Conservation (phyloP, 2,888 invertebrate genomes). For the Nomada hirtipes region DNA sequence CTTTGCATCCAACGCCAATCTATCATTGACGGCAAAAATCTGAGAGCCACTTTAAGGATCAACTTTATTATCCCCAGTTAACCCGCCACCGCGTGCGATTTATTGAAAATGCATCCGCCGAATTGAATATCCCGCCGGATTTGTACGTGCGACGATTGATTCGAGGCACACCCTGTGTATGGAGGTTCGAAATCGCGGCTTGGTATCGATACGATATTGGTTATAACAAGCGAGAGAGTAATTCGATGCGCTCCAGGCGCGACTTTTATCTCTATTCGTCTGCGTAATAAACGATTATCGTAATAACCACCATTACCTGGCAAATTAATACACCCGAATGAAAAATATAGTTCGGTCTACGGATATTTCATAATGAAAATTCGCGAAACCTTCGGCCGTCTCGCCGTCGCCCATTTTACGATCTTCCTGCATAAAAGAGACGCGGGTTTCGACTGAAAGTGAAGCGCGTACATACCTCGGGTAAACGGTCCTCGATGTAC, state of each 20-base stretch:
- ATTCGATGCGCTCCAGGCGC: conserved; percentile 65
- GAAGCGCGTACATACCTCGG: neutral
- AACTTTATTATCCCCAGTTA: neutral
- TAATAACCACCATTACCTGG: conserved; percentile 76
- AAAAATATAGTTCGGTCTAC: conserved; percentile 40
- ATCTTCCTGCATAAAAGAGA: neutral
- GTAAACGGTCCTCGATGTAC: neutral
- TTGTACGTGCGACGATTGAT: neutral
- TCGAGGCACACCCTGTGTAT: conserved; percentile 35
- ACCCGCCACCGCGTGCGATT: neutral
- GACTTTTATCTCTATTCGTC: conserved; percentile 75
- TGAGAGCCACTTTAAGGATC: neutral
- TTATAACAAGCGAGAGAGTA: conserved; percentile 54
- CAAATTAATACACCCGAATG: conserved; percentile 32
- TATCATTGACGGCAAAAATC: neutral
- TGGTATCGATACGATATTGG: conserved; percentile 12
- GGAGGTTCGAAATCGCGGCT: conserved; percentile 31
- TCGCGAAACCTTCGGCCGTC: conserved; percentile 11
- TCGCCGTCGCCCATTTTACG: neutral
- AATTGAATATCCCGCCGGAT: neutral
- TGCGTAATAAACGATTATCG: conserved; percentile 75
- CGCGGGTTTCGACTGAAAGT: neutral
- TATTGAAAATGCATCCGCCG: neutral
- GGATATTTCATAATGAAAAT: conserved; percentile 33
- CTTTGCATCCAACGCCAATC: neutral